Evolutionary conservation across 2,888 invertebrate genomes (phyloP).

Genomic region (Callinectes sapidus): DNA sequence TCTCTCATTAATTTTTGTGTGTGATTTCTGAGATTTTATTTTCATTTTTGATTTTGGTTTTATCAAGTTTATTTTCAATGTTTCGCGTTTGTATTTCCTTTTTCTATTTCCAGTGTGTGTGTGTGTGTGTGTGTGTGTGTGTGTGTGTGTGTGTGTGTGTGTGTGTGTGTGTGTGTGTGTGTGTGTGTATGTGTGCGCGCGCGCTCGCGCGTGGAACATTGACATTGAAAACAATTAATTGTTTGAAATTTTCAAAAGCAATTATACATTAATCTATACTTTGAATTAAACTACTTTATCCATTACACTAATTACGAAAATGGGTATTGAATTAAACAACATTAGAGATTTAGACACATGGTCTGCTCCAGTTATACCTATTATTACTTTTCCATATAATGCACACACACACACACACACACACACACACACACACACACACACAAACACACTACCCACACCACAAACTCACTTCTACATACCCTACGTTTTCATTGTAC

Average conservation of each 20-base stretch:
- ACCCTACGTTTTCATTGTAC: too few relatives aligned
- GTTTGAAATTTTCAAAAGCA: background rate
- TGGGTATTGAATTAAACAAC: background rate
- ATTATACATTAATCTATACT: background rate
- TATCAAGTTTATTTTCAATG: too few relatives aligned
- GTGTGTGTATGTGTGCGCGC: background rate
- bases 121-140: conserved; percentile 21
- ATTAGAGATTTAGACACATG: background rate
- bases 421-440: too few relatives aligned
- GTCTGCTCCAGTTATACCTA: background rate
- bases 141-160: conserved; percentile 17
- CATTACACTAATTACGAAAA: background rate
- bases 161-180: conserved; percentile 21
- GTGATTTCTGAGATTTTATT: too few relatives aligned
- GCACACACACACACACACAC: background rate
- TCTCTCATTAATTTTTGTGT: too few relatives aligned
- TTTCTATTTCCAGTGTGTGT: background rate
- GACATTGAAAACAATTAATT: background rate
- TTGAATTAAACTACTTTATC: background rate
- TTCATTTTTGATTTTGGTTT: too few relatives aligned
- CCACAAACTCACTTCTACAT: too few relatives aligned
- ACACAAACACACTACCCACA: too few relatives aligned
- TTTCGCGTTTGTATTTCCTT: too few relatives aligned
- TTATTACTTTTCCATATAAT: background rate
- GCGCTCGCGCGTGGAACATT: background rate